phyloP scores from a whole-genome alignment of 2,888 invertebrate species.

The Ophion obscuratus region DNA sequence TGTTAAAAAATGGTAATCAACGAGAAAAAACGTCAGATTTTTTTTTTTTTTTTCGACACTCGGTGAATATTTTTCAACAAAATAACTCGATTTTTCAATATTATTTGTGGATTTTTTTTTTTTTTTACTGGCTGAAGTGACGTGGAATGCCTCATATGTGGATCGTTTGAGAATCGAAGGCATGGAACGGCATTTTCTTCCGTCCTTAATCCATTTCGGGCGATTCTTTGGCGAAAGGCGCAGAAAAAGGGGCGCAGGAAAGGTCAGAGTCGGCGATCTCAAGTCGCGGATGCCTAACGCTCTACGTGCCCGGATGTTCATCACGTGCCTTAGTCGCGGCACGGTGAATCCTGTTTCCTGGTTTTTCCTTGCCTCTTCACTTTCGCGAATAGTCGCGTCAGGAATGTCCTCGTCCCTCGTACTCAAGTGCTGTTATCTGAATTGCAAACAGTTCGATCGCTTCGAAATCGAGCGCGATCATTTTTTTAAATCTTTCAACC shows the following conservation, averaged over 20 bases:
- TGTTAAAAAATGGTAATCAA: too few species aligned
- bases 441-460: constrained; percentile 22
- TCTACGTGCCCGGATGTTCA: constrained; percentile 57
- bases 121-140: too few species aligned
- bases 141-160: too few species aligned
- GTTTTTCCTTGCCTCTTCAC: background rate
- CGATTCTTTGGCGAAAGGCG: too few species aligned
- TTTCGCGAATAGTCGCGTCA: background rate
- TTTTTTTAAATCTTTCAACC: background rate
- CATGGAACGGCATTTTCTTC: too few species aligned
- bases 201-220: too few species aligned
- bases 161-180: too few species aligned
- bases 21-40: too few species aligned
- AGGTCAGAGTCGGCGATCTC: background rate
- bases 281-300: constrained; percentile 31
- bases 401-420: background rate
- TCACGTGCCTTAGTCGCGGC: constrained; percentile 58
- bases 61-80: too few species aligned
- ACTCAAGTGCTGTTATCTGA: constrained; percentile 21
- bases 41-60: too few species aligned
- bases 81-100: too few species aligned
- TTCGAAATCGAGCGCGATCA: background rate
- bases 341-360: constrained; percentile 13
- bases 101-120: too few species aligned
- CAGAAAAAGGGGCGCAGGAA: background rate